A percentile compares a stretch with the other conserved stretches of the same genome.
phyloP scores from a whole-genome alignment of 2,797 vertebrate species.

The Artibeus jamaicensis region DNA sequence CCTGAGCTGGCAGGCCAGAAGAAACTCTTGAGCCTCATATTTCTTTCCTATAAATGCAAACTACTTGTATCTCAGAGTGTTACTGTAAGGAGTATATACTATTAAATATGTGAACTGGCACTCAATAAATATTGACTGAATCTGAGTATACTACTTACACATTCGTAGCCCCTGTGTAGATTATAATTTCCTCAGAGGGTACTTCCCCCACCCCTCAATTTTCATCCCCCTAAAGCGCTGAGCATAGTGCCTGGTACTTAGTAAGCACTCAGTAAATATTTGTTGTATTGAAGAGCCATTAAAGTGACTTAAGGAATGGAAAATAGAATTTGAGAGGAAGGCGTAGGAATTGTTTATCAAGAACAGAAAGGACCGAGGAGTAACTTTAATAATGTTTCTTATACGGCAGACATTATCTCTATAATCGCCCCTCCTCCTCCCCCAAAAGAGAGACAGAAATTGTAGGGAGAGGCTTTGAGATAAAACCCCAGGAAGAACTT shows the following conservation, averaged over 20 bases:
- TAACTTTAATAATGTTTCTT: conserved; percentile 78
- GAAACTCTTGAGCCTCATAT: conserved; percentile 3
- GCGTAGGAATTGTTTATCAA: conserved; percentile 66
- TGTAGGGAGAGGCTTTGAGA: conserved; percentile 76
- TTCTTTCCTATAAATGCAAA: conserved; percentile 21
- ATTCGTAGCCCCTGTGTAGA: not conserved
- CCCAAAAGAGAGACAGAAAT: conserved; percentile 74
- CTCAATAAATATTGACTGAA: conserved; percentile 38
- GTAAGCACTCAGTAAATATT: conserved; percentile 69
- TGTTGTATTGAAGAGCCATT: conserved; percentile 63
- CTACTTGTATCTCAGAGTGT: not conserved
- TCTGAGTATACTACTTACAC: conserved; percentile 2
- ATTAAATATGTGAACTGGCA: conserved; percentile 38
- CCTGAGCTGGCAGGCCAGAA: not conserved
- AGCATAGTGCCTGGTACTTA: conserved; percentile 37
- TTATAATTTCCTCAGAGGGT: not conserved
- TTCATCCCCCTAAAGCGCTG: not conserved
- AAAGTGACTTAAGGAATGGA: conserved; percentile 68
- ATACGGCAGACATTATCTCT: conserved; percentile 72
- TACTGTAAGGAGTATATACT: not conserved
- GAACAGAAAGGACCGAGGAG: conserved; percentile 68
- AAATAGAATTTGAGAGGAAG: conserved; percentile 58
- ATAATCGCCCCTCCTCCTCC: conserved; percentile 76
- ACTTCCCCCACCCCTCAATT: not conserved
- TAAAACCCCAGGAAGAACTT: conserved; percentile 78